Conservation (phyloP, 2,113 vertebrate genomes). For the Galemys pyrenaicus region DNA sequence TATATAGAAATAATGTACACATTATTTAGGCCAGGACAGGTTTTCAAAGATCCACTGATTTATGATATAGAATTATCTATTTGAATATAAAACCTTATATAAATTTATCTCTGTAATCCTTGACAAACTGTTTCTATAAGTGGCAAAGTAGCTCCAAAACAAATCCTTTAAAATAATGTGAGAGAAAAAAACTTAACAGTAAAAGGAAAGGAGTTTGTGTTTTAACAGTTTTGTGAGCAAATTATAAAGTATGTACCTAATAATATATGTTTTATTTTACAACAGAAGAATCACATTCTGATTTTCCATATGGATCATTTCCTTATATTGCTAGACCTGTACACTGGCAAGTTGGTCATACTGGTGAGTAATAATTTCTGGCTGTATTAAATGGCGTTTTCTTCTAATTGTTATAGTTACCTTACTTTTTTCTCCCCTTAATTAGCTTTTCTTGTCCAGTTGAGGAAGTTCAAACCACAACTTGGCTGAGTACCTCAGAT, state of each 20-base stretch:
- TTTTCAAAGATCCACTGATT: conserved; percentile 36
- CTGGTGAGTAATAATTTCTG: conserved; percentile 87
- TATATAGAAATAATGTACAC: conserved; percentile 18
- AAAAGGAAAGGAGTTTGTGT: conserved; percentile 40
- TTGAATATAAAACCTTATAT: conserved; percentile 41
- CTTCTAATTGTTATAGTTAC: conserved; percentile 69
- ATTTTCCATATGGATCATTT: conserved; percentile 75
- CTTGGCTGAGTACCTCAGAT: conserved; percentile 62
- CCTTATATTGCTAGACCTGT: conserved; percentile 92
- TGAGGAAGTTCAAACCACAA: conserved; percentile 87
- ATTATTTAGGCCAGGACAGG: conserved; percentile 20
- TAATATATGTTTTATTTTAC: conserved; percentile 57
- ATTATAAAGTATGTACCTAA: conserved; percentile 33
- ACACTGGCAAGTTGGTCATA: conserved; percentile 88
- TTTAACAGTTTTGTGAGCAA: conserved; percentile 59
- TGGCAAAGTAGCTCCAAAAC: conserved; percentile 44
- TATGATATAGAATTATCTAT: conserved; percentile 44
- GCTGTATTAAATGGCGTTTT: conserved; percentile 23
- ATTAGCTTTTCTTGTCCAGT: conserved; percentile 94
- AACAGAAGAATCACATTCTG: conserved; percentile 73
- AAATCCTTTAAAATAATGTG: not conserved
- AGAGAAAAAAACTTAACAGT: conserved; percentile 3
- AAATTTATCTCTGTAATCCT: conserved; percentile 37
- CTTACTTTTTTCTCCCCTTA: conserved; percentile 65
- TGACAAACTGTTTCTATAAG: conserved; percentile 55